phyloP scores from a whole-genome alignment of 2,888 invertebrate genomes.

The Pseudanteris insignis region DNA sequence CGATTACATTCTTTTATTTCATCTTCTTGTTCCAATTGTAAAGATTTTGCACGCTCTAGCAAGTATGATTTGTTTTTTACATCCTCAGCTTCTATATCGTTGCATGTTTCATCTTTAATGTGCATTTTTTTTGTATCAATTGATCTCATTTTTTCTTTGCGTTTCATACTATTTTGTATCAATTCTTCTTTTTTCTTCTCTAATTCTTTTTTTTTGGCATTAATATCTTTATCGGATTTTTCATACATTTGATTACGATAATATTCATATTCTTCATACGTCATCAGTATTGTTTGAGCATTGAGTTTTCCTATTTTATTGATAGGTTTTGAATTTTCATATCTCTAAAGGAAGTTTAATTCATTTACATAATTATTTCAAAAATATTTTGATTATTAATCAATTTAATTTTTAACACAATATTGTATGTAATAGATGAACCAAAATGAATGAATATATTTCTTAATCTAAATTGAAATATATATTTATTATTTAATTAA shows the following conservation, averaged over 20 bases:
- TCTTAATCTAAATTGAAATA: too few species aligned
- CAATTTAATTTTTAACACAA: too few species aligned
- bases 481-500: too few species aligned
- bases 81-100: constrained; percentile 68
- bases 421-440: too few species aligned
- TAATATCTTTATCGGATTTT: constrained; percentile 49
- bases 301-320: too few species aligned
- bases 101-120: constrained; percentile 47
- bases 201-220: constrained; percentile 39
- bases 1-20: constrained; percentile 79
- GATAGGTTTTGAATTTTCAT: too few species aligned
- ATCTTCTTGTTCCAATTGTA: constrained; percentile 72
- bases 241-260: constrained; percentile 47
- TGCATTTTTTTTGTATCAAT: constrained; percentile 52
- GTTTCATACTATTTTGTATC: constrained; percentile 53
- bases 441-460: too few species aligned
- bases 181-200: constrained; percentile 52
- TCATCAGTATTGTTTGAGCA: too few species aligned
- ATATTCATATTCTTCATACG: constrained; percentile 70
- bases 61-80: constrained; percentile 67
- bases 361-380: too few species aligned
- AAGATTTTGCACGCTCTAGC: constrained; percentile 68
- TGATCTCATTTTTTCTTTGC: constrained; percentile 55
- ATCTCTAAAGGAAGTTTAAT: too few species aligned
- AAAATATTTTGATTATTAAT: too few species aligned